Percentiles rank a stretch among this genome's conserved stretches.
Evolutionary conservation across 2,797 vertebrate genomes (phyloP).

Genomic region (Sebastes oblongus): DNA sequence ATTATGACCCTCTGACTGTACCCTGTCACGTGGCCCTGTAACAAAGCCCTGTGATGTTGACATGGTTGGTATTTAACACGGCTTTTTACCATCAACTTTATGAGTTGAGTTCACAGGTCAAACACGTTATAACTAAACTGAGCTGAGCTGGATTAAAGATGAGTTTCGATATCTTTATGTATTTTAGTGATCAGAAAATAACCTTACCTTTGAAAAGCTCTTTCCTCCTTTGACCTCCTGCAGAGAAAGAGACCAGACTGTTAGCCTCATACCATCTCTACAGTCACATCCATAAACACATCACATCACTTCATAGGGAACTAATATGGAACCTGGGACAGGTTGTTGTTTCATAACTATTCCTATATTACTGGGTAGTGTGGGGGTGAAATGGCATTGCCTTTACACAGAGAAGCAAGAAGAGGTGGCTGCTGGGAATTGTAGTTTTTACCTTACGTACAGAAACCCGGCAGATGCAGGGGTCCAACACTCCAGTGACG

Average conservation of each 20-base stretch:
- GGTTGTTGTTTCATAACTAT: neutral
- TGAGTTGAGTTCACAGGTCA: neutral
- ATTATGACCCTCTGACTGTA: conserved; percentile 47
- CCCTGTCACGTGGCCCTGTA: conserved; percentile 6
- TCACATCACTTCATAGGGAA: neutral
- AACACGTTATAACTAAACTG: neutral
- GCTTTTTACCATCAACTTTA: conserved; percentile 24
- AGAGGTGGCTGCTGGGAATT: conserved; percentile 2
- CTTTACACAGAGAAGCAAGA: neutral
- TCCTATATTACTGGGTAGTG: neutral
- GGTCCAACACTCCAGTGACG: conserved; percentile 90
- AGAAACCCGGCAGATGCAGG: conserved; percentile 92
- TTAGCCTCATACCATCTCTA: neutral
- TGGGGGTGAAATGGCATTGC: neutral
- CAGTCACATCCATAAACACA: neutral
- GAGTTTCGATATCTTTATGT: neutral
- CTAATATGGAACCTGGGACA: neutral
- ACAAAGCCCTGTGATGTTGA: neutral
- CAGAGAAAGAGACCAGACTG: conserved; percentile 5
- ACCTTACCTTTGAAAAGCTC: conserved; percentile 63
- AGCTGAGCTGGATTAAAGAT: neutral
- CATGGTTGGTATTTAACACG: neutral
- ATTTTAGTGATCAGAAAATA: neutral
- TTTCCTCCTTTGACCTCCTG: conserved; percentile 75
- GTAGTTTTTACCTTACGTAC: conserved; percentile 91